These are phyloP conservation scores for Anas acuta DNA, from an alignment of 2,797 vertebrate genomes.

Conservation along the genomic window DNA sequence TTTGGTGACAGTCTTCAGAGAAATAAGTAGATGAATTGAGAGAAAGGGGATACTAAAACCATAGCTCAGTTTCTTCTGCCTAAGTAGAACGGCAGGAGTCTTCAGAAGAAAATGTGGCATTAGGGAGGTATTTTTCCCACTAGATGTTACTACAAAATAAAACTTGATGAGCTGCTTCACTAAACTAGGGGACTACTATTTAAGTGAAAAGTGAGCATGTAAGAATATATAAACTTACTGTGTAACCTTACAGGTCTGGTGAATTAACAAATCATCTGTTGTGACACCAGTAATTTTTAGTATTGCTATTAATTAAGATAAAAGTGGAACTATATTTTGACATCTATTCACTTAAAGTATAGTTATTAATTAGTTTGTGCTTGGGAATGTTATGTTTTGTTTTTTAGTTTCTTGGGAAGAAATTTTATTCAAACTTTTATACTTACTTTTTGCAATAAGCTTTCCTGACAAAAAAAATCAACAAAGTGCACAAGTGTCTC, in stretches of 20 bases:
- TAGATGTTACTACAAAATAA: neutral
- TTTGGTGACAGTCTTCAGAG: neutral
- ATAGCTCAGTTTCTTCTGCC: neutral
- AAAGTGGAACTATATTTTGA: neutral
- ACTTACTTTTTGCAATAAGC: neutral
- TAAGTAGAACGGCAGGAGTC: neutral
- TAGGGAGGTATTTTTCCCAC: neutral
- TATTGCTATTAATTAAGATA: neutral
- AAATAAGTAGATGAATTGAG: neutral
- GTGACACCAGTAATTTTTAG: neutral
- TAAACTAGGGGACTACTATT: neutral
- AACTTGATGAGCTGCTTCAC: neutral
- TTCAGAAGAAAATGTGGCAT: neutral
- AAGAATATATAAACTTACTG: neutral
- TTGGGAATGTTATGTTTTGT: neutral
- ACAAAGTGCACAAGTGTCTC: neutral
- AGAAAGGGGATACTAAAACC: neutral
- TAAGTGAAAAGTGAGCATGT: neutral
- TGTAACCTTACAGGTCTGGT: neutral
- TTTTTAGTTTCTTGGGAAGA: neutral
- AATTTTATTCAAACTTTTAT: neutral
- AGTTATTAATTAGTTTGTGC: neutral
- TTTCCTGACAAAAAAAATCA: neutral
- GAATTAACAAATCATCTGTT: neutral
- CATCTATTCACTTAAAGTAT: neutral